Base-by-base conservation (phyloP, 2,797 vertebrate species). In the Parauchenoglanis ngamensis region DNA sequence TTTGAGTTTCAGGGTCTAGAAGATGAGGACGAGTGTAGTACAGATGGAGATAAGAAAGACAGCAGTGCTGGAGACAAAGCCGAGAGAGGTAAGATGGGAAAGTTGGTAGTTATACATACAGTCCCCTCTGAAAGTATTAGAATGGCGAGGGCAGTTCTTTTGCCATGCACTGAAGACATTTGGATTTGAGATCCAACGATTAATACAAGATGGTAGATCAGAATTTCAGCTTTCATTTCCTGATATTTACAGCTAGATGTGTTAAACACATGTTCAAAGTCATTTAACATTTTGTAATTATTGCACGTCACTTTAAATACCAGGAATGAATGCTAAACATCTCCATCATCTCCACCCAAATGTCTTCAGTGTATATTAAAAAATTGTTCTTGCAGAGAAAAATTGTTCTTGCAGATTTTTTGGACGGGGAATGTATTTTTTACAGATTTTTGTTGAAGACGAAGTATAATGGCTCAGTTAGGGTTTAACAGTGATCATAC, bases 1-100 rank as follows among this genome's bases (percentile, higher is more conserved):
- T 94, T 98, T 11, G 97, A 97, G 23, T 98, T 98, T 90, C 97
- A 96, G 91, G 97, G 96, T 44, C 93, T 98, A 46, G 97, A 97
- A 75, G 97, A 96, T 12, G 95, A 97, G 68, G 96, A 97, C 0
- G 97, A 96, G 2, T 95, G 96, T 17, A 91, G 92, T 83, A 92
- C 92, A 0, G 91, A 87, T 54, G 89, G 31, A 79, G 95, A 96
- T 12, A 87, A 52, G 83, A 93, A 90, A 88, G 94, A 88, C 35
- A 56, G 87, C 88, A 86, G 85, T 54, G 54, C 86, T 76, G 95
- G 93, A 80, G 93, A 96, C 7, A 94, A 92, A 89, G 77, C 44
- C 5, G 95, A 95, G 44, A 93, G 90, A 65, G 94, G 95, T 95
- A 52, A 92, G 89, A 23, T 40, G 75, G 7, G 28, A 25, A 72